Base-by-base conservation (phyloP, 2,888 invertebrate genomes). In the Luperina testacea region DNA sequence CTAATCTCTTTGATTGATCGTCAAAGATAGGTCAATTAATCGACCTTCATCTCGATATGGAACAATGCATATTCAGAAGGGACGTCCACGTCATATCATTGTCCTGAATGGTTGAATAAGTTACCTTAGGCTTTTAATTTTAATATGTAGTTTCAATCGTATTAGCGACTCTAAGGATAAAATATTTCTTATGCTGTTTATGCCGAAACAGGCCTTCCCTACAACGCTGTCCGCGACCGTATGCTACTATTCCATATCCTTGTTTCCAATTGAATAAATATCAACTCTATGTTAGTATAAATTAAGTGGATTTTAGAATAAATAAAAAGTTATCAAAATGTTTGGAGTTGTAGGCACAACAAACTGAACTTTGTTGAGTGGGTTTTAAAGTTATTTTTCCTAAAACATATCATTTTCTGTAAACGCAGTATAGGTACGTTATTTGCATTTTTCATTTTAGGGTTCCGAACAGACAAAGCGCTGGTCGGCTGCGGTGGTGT, bases 401-500 rank as follows among this genome's bases (percentile, higher is more conserved):
- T 8, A 27, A 11, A 45, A 68, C 24, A 45, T 27, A 68, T 48
- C 27, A 48, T 24, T 51, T 48, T 7, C 48, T 24, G 15, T 24
- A 59, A 51, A 38, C 38, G 3, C n/a, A 72, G 20, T 11, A 71
- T 3, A 13, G 11, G 13, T 4, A 27, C 20, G 27, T 74, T 42
- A 74, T 73, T 48, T 42, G 9, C 15, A 0, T 20, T 53, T 15
- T 78, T 13, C 42, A 20, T 90, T 92, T 2, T 90, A 97, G 97
- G 95, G 94, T 48, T 93, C 95, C 70, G 97, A 98, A 78, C 97
- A 97, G 89, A 97, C 97, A 48, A 98, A 98, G 94, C 97, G 98
- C 74, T 98, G 98, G 98, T 98, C 98, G 68, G 98, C 98, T 0
- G 98, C 98, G 20, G 98, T 98, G 42, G 97, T 98, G 65, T 98